Evolutionary conservation across 1,140 invertebrate genomes (phyloP).

Genomic region (Camponotus floridanus): DNA sequence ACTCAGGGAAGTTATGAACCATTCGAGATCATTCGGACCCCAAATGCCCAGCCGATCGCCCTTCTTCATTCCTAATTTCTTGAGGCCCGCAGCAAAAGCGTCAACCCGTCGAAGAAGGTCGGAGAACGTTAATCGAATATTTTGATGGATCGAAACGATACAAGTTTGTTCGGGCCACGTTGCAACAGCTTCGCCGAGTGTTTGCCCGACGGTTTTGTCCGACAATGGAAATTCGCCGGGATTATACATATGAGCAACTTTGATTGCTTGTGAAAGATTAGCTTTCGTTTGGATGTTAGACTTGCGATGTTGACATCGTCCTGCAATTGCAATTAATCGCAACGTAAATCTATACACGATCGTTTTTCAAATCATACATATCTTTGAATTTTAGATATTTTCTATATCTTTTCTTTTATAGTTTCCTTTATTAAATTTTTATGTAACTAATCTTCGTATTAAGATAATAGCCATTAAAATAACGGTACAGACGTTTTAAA

Average conservation of each 20-base stretch:
- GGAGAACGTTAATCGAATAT: conserved; percentile 88
- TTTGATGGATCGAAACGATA: conserved; percentile 88
- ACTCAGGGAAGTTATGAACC: conserved; percentile 93
- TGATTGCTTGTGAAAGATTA: neutral
- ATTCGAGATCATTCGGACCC: conserved; percentile 95
- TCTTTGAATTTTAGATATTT: neutral
- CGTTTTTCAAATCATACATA: neutral
- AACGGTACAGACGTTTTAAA: too few species aligned
- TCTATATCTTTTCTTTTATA: neutral
- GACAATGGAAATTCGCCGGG: conserved; percentile 87
- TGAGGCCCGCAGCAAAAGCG: conserved; percentile 92
- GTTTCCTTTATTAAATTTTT: neutral
- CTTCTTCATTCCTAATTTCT: conserved; percentile 91
- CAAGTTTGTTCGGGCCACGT: conserved; percentile 88
- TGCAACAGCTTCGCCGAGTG: conserved; percentile 87
- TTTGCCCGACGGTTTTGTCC: conserved; percentile 88
- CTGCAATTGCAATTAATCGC: conserved; percentile 49
- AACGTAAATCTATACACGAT: neutral
- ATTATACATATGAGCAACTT: conserved; percentile 80
- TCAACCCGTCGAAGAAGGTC: conserved; percentile 90
- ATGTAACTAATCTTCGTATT: too few species aligned
- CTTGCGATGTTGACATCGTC: neutral
- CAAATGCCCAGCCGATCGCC: conserved; percentile 96
- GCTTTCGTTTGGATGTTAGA: neutral
- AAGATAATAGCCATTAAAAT: neutral